Conservation (phyloP, 2,888 invertebrate species). For the Palloptera scutellata region DNA sequence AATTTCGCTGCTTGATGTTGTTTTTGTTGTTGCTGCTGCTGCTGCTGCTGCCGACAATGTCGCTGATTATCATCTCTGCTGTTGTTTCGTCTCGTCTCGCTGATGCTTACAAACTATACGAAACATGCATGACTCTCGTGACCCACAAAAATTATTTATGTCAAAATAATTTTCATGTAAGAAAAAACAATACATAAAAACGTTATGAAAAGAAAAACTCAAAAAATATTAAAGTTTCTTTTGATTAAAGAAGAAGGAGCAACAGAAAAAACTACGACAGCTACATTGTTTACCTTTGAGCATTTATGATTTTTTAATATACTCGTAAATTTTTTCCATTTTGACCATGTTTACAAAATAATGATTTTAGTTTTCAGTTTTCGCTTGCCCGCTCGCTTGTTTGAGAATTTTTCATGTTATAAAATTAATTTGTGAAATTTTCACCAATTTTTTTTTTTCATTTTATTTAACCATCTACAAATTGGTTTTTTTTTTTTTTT, state of each 20-base stretch:
- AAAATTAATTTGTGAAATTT: conserved; percentile 58
- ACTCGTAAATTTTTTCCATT: no score
- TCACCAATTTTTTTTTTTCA: conserved; percentile 7
- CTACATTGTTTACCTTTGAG: not conserved
- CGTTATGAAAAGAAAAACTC: not conserved
- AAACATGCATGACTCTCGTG: conserved; percentile 51
- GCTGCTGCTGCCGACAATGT: not conserved
- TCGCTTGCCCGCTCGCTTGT: not conserved
- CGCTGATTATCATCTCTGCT: not conserved
- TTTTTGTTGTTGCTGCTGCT: not conserved
- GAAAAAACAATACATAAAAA: conserved; percentile 13
- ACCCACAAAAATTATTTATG: conserved; percentile 56
- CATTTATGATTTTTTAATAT: not conserved
- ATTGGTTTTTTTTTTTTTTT: not conserved
- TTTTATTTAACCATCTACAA: not conserved
- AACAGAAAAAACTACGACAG: conserved; percentile 13
- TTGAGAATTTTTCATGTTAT: conserved; percentile 46
- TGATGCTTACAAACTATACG: not conserved
- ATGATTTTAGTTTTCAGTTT: not conserved
- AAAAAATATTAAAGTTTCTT: not conserved
- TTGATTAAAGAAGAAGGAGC: not conserved
- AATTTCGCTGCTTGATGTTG: conserved; percentile 1
- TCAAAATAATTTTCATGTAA: conserved; percentile 57
- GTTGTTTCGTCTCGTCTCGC: not conserved
- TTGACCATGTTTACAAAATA: no score